Conservation (phyloP, 2,113 vertebrate genomes). For the Sminthopsis crassicaudata region DNA sequence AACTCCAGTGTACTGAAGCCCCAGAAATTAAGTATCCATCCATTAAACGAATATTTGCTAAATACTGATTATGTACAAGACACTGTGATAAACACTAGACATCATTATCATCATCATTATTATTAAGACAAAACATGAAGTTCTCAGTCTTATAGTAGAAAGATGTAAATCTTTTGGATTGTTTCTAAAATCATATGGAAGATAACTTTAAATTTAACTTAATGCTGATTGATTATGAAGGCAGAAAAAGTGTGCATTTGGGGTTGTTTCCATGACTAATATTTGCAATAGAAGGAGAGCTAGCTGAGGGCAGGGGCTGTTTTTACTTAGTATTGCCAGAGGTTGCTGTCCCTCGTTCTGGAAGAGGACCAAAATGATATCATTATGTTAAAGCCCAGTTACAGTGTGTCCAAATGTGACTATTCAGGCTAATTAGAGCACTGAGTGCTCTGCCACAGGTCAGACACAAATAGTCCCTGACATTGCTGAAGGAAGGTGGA, state of each 20-base stretch:
- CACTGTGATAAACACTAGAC: background rate
- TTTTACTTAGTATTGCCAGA: background rate
- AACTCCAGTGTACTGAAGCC: background rate
- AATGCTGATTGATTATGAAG: background rate
- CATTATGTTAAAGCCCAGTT: too few species aligned
- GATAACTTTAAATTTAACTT: background rate
- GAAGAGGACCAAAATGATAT: too few species aligned
- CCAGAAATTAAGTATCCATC: background rate
- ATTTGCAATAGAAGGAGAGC: background rate
- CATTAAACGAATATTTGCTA: background rate
- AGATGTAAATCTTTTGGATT: background rate
- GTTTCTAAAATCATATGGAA: background rate
- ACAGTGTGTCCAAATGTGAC: too few species aligned
- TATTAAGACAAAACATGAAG: background rate
- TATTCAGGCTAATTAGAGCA: too few species aligned
- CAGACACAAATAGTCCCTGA: too few species aligned
- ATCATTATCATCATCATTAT: background rate
- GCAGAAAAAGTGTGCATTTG: background rate
- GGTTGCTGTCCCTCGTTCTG: background rate
- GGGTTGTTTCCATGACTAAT: background rate
- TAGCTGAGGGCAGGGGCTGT: background rate
- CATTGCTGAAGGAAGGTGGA: too few species aligned
- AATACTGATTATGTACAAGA: background rate
- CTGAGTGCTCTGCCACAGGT: too few species aligned
- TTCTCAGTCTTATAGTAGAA: background rate